Base-by-base conservation (phyloP, 2,797 vertebrate genomes). In the Pseudochaenichthys georgianus region DNA sequence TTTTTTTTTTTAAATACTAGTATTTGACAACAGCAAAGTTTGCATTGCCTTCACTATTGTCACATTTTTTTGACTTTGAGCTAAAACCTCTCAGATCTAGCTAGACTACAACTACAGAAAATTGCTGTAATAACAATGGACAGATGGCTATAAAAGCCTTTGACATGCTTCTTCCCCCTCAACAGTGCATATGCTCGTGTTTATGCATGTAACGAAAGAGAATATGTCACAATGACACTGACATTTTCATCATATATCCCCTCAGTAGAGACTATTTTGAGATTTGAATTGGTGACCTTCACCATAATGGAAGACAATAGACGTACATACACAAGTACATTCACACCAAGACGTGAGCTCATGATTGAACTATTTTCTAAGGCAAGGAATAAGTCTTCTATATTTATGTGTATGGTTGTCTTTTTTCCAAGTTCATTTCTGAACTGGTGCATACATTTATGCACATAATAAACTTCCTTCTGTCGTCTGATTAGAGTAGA, bases 141-240 rank as follows among this genome's bases (percentile, higher is more conserved):
- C 50, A 77, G 62, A 77, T 75, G 38, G 38, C 21, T 57, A 45
- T 78, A 64, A 77, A 78, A 84, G 62, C 63, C 16, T 65, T 76
- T 72, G 28, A 28, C 3, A 28, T 28, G 28, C 28, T 28, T 28
- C 28, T 28, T 28, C 28, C 28, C 28, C 28, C 38, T 58, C 54
- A 52, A 38, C 3, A 34, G 51, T 70, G 41, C 2, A 1, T 41
- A 7, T 41, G 28, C 15, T 68, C 1, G 3, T 61, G 51, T 75
- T n/a, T 70, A 61, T 66, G 19, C 13, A 9, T 51, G 5, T 13
- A 31, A 28, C 21, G 13, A 7, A 67, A 47, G 5, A 38, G 46
- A 41, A 51, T 13, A 3, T 1, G 5, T 73, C 31, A 57, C 16
- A 52, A 1, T 66, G 9, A 34, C 62, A 63, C 21, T 42, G 12